Evolutionary conservation across 2,113 vertebrate genomes (phyloP), one percentile per base, ranked within the genome.

Genomic region (Hemiprocne comata): DNA sequence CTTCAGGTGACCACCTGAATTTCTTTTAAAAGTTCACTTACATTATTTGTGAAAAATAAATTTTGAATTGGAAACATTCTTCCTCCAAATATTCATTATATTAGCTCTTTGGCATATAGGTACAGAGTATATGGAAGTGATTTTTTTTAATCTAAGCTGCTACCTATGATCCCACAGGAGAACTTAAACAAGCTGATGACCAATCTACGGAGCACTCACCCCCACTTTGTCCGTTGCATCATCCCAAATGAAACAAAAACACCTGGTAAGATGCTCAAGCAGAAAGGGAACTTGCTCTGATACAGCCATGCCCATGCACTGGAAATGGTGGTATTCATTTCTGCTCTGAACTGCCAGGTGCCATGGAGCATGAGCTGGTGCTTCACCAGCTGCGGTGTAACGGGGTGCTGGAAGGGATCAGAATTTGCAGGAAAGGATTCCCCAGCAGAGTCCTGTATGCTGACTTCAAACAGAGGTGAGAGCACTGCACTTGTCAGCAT

Each of bases 201-300:
- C 65, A 99, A 99, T 44, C 79, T 99, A 62, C 98, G 98, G 69
- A 98, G 98, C 94, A 99, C 99, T 42, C 99, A 99, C 84, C 99
- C 99, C 72, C 99, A 99, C 71, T 99, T 99, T 94, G 99, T 99
- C 69, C 98, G 99, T 7, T 99, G 99, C 20, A 94, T 99, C 93
- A 99, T 99, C 97, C 99, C 99, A 61, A 99, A 99, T 91, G 99
- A 99, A 95, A 99, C 99, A 29, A 99, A 99, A 93, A 99, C 99
- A n/a, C 99, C 99, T 71, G 99, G 99, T 99, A 97, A 95, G 97
- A 62, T 2, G 10, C 9, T 50, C 46, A 67, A 19, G 33, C 34
- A 60, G 24, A 44, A 42, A 13, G 28, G 54, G 8, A 40, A 20
- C 21, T 72, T 69, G 3, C 58, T 58, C 21, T 57, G 26, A 57